Evolutionary conservation across 2,113 vertebrate genomes (phyloP), one percentile per base, ranked within the genome.

Genomic region (crab-eating macaque (Macaca fascicularis)): DNA sequence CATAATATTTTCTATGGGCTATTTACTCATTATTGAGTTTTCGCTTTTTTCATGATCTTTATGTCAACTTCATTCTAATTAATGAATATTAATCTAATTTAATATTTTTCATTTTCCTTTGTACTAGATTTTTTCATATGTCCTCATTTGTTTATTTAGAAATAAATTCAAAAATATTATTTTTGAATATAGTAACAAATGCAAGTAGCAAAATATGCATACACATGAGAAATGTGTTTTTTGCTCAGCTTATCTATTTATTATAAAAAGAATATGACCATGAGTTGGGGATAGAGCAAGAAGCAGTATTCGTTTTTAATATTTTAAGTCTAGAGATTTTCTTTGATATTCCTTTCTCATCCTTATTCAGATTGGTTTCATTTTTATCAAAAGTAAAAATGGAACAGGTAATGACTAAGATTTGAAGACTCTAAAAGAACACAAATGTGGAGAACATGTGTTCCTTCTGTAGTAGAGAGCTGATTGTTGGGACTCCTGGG

Each of bases 31-130:
- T 87, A 81, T 90, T 90, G 45, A 86, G 8, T 45, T 87, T 95
- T 93, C 67, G 27, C 61, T 80, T 35, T 94, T 72, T 43, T 88
- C 95, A 52, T 25, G 78, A 67, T 23, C 86, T 70, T 79, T 96
- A 52, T 23, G 79, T 82, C 75, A 79, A 4, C 94, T 97, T 93
- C 6, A 13, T 89, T 96, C 89, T 45, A 75, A 82, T 92, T 74
- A 86, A 87, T 87, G 59, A 55, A 38, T 74, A 89, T 76, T 85
- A 55, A 82, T 50, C 30, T n/a, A 81, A 86, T 92, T 11, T 95
- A 97, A 92, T 97, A 69, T 92, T 90, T 80, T 16, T 27, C n/a
- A 74, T 84, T 90, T 17, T 30, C 6, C 83, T 95, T 67, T 2
- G 2, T 55, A 55, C 52, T n/a, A 87, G 38, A 83, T 70, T 81